Base-by-base conservation (phyloP, 1,140 invertebrate genomes). In the Tetramorium alpestre region DNA sequence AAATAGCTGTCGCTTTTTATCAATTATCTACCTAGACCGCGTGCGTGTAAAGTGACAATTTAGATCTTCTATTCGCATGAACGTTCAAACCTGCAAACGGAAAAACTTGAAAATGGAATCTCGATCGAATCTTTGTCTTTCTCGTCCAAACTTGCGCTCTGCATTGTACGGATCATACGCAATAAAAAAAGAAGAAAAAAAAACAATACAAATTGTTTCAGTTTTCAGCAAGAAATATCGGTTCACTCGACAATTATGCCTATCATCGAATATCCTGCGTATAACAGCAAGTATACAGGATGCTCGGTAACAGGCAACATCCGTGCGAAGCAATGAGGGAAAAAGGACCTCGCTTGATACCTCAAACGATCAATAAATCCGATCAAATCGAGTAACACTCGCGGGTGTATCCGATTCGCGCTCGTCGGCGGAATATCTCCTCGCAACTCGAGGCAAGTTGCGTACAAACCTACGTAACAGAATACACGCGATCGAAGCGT, bases 391-490 rank as follows among this genome's bases (percentile, higher is more conserved):
- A 82, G 25, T 62, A 70, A 54, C 33, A 3, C 18, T 49, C 44
- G 25, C 28, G 56, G n/a, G 28, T 25, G 64, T 58, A n/a, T 75
- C 25, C 67, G 67, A 82, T 47, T 82, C 56, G 69, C 22, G 41
- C 54, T 84, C 69, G 80, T 84, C 56, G 54, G 41, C 80, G 41
- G 80, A 60, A 75, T 49, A 60, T 73, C 56, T 49, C 28, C 54
- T 84, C 28, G 80, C 25, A 44, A 75, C n/a, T 75, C 69, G 41
- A 62, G 69, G 54, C 28, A 62, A 62, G 54, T 84, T 84, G 80
- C 80, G 28, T 38, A 60, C 67, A 67, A n/a, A 72, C 25, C 22
- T 47, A 72, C 16, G 6, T 84, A 84, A 28, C 38, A 73, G 13
- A 38, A 60, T 49, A 73, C 80, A 44, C 41, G 67, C 41, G 44